Conservation (phyloP, 2,113 vertebrate genomes). For the Oophaga pumilio region DNA sequence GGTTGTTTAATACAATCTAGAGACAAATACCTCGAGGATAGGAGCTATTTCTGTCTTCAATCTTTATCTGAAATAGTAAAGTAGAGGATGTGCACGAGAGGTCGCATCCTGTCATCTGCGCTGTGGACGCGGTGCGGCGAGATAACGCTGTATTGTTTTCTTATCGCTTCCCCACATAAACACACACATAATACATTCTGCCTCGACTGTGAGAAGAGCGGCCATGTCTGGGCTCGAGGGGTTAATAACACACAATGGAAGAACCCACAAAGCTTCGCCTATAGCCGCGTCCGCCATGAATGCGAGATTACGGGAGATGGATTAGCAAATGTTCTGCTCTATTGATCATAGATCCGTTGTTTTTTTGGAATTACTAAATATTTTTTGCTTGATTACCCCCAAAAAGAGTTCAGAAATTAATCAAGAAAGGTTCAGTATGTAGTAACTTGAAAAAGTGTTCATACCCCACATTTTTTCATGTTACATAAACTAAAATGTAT, state of each 20-base stretch:
- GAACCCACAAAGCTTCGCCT: too few relatives aligned
- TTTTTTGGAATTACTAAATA: too few relatives aligned
- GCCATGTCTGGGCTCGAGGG: neutral
- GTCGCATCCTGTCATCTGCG: conserved; percentile 37
- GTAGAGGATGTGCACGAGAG: conserved; percentile 45
- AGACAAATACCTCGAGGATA: neutral
- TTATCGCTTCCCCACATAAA: conserved; percentile 43
- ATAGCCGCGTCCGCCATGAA: too few relatives aligned
- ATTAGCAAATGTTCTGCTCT: too few relatives aligned
- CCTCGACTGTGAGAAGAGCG: neutral
- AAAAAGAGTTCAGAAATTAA: too few relatives aligned
- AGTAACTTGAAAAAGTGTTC: too few relatives aligned
- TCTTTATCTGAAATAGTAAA: conserved; percentile 51
- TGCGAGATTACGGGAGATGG: too few relatives aligned
- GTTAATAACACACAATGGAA: neutral
- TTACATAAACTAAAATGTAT: too few relatives aligned
- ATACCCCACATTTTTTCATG: too few relatives aligned
- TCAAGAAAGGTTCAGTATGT: too few relatives aligned
- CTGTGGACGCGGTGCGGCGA: neutral
- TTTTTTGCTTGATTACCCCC: too few relatives aligned
- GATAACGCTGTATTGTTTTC: conserved; percentile 54
- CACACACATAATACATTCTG: neutral
- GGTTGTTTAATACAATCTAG: neutral
- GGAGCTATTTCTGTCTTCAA: conserved; percentile 12
- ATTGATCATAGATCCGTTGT: too few relatives aligned